Evolutionary conservation across 2,113 vertebrate species (phyloP).

Genomic region (Misgurnus mizolepis): DNA sequence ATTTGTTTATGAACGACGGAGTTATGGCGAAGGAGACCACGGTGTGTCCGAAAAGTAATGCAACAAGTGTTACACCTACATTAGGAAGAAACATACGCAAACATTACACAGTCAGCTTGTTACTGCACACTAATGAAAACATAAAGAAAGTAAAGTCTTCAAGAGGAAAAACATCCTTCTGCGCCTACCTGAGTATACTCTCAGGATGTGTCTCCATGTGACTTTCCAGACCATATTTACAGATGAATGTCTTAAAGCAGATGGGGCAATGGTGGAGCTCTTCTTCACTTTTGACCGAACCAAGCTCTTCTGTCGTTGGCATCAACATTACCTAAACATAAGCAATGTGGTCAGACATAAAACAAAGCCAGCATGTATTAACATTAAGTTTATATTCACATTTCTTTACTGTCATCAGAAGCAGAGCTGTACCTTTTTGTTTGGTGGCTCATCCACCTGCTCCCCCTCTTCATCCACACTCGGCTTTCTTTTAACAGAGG

Average conservation of each 20-base stretch:
- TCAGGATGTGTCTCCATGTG: constrained; percentile 97
- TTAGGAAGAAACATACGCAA: constrained; percentile 3
- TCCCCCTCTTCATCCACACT: constrained; percentile 80
- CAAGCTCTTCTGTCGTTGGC: constrained; percentile 66
- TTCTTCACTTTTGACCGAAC: constrained; percentile 69
- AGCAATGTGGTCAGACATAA: not conserved
- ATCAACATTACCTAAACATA: constrained; percentile 72
- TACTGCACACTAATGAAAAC: too few relatives aligned
- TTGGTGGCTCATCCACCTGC: constrained; percentile 79
- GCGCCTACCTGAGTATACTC: constrained; percentile 81
- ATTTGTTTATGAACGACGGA: constrained; percentile 91
- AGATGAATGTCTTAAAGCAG: constrained; percentile 92
- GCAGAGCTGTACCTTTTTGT: constrained; percentile 83
- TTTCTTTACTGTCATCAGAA: not conserved
- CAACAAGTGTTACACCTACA: constrained; percentile 92
- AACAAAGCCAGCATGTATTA: not conserved
- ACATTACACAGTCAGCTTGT: too few relatives aligned
- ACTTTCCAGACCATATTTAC: constrained; percentile 89
- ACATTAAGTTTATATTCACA: not conserved
- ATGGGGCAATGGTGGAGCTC: constrained; percentile 88
- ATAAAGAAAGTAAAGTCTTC: not conserved
- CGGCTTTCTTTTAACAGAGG: constrained; percentile 84
- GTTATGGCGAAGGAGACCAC: constrained; percentile 91
- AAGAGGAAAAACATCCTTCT: not conserved
- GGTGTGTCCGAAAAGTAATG: constrained; percentile 91